Conservation (phyloP, 2,888 invertebrate species). For the Mimumesa dahlbomi region DNA sequence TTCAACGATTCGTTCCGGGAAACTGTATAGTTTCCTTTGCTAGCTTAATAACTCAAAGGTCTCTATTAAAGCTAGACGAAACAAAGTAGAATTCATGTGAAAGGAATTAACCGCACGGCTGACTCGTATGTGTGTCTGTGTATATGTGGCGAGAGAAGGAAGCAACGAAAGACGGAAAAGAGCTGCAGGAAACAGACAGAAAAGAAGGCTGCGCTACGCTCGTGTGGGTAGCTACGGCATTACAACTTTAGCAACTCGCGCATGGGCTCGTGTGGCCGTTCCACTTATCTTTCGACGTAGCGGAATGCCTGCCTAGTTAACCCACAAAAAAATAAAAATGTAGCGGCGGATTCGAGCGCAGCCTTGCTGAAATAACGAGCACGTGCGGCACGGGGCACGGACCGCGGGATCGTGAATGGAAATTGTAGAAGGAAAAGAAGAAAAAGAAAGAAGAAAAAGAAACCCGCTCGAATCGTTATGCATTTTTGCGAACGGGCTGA, state of each 20-base stretch:
- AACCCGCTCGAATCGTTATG: slow-evolving; percentile 5
- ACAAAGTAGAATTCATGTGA: too few relatives aligned
- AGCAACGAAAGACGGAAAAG: slow-evolving; percentile 1
- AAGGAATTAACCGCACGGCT: too few relatives aligned
- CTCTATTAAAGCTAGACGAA: too few relatives aligned
- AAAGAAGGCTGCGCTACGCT: slow-evolving; percentile 43
- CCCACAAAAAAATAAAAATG: slow-evolving; percentile 68
- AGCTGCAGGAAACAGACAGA: slow-evolving; percentile 22
- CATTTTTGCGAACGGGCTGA: background rate
- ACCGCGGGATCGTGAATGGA: slow-evolving; percentile 29
- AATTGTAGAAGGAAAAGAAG: slow-evolving; percentile 20
- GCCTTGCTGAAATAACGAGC: slow-evolving; percentile 57
- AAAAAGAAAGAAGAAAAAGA: background rate
- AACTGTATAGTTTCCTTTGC: too few relatives aligned
- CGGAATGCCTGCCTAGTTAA: slow-evolving; percentile 70
- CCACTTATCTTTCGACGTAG: slow-evolving; percentile 70
- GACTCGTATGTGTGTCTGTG: too few relatives aligned
- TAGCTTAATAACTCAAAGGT: too few relatives aligned
- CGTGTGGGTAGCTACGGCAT: slow-evolving; percentile 26
- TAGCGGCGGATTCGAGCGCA: slow-evolving; percentile 42
- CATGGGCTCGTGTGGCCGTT: slow-evolving; percentile 58
- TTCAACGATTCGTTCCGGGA: too few relatives aligned
- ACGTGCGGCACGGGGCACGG: slow-evolving; percentile 14
- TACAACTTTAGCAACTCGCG: slow-evolving; percentile 28
- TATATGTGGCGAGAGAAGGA: too few relatives aligned